These are phyloP conservation scores for Psix sp. DNA, from an alignment of 1,140 invertebrate genomes.

Conservation along the genomic window DNA sequence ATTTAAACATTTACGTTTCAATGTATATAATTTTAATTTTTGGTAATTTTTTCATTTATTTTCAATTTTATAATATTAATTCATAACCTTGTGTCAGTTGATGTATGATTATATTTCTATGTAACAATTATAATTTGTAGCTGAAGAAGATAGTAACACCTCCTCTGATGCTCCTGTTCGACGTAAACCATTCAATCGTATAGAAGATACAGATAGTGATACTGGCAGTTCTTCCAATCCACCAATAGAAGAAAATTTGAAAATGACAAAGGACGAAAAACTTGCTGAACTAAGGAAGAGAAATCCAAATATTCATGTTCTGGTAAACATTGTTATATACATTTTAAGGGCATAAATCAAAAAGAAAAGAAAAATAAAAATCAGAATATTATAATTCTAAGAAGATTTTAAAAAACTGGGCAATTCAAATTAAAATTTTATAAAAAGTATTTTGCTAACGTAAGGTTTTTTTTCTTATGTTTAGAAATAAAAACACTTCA, in stretches of 20 bases:
- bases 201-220: conserved; percentile 73
- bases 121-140: conserved; percentile 28
- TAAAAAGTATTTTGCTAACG: no score
- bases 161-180: conserved; percentile 63
- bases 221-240: conserved; percentile 60
- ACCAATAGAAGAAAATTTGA: conserved; percentile 47
- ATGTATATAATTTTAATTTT: no score
- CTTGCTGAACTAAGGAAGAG: conserved; percentile 64
- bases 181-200: conserved; percentile 69
- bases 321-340: conserved; percentile 42
- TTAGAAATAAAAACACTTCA: no score
- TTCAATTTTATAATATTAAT: no score
- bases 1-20: no score
- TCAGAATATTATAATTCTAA: no score
- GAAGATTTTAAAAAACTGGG: no score
- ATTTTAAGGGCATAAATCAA: conserved; percentile 7
- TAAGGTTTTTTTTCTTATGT: no score
- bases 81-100: no score
- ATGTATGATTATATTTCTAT: conserved; percentile 1
- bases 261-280: conserved; percentile 65
- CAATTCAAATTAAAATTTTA: no score
- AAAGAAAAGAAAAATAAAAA: no score
- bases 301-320: conserved; percentile 62
- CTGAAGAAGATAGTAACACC: conserved; percentile 50
- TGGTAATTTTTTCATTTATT: no score